These are phyloP conservation scores for Neotoxoptera formosana DNA, from an alignment of 1,140 invertebrate species.

Conservation along the genomic window DNA sequence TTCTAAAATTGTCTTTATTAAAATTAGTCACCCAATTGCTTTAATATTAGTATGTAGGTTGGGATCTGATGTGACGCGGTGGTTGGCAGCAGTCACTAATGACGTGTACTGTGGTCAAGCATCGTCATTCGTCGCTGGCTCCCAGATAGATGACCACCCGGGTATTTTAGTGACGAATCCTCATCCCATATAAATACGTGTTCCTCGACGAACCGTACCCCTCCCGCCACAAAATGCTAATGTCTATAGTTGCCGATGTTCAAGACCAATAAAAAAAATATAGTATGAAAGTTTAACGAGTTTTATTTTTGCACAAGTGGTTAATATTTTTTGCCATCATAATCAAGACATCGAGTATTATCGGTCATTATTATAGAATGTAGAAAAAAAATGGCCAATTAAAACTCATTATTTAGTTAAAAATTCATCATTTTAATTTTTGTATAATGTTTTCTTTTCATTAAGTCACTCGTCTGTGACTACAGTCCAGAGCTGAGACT, in stretches of 20 bases:
- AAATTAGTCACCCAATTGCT: neutral
- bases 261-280: no score
- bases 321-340: neutral
- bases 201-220: no score
- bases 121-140: no score
- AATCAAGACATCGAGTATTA: neutral
- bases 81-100: no score
- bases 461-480: neutral
- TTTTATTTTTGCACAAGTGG: neutral
- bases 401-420: neutral
- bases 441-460: neutral
- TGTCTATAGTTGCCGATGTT: no score
- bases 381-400: neutral
- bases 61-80: no score
- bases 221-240: no score
- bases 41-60: neutral
- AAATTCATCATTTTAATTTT: constrained; percentile 19
- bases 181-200: no score
- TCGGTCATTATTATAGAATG: neutral
- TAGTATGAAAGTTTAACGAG: neutral
- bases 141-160: no score
- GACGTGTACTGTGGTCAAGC: no score
- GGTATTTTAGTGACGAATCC: no score
- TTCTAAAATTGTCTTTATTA: neutral
- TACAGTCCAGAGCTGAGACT: neutral